Base-by-base conservation (phyloP, 2,797 vertebrate species). In the Dendrocincla fuliginosa region DNA sequence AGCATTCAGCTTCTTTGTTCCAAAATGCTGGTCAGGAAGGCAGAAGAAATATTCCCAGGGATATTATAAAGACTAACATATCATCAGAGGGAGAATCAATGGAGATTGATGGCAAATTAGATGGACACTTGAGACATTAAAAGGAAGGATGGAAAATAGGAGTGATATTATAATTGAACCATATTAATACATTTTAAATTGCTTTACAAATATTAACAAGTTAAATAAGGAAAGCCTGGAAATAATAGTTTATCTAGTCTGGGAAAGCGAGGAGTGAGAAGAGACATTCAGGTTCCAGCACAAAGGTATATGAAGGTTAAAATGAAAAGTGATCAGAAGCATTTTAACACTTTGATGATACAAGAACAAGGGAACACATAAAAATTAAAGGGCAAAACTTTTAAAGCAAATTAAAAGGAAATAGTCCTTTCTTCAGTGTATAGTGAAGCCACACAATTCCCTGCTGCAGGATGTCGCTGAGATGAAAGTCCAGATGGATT, bases 81-180 rank as follows among this genome's bases (percentile, higher is more conserved):
- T 93, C 83, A 84, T 96, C 93, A 82, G 73, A 88, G 67, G 80
- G 67, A 88, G 94, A 96, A 90, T 95, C 93, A 95, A 91, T 96
- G 93, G 78, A 96, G 95, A 97, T 95, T 82, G 88, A 96, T 96
- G 90, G 93, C 87, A 94, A 95, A 95, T 96, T 94, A 95, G 96
- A 74, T 91, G 85, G 89, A 91, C 91, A 80, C 83, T 95, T 87
- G 87, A 88, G 94, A 86, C 93, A 90, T 95, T 95, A 97, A 95
- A 91, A 91, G 80, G 94, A 79, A 91, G 85, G 85, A 89, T 76
- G 35, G 88, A 90, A 96, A 92, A 95, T 81, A 93, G 81, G 91
- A 82, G 84, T 20, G 65, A 73, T 86, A 53, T 83, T 92, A 74
- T 93, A 96, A 93, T 92, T 95, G 93, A 89, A 78, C 63, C 50